Base-by-base conservation (phyloP, 2,113 vertebrate genomes). In the Entosphenus tridentatus region DNA sequence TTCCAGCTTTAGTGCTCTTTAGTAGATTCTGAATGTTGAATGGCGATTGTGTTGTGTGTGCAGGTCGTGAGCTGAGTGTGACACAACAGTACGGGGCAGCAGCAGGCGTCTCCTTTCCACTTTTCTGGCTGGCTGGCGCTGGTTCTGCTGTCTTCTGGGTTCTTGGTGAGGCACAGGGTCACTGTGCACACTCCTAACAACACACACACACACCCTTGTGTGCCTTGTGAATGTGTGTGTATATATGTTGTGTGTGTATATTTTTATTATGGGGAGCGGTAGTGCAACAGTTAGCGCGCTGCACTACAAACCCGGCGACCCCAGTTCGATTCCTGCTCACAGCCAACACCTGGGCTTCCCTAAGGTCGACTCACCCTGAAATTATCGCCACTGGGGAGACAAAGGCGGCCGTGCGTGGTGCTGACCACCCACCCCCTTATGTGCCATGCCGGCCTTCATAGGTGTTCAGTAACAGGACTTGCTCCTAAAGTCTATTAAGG, bases 81-180 rank as follows among this genome's bases (percentile, higher is more conserved):
- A 86, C 83, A 8, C 86, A 90, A 71, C 88, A 89, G 77, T 80
- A 87, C 56, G 79, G 84, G 14, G 76, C 90, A 72, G 86, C 87
- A 0, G 87, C 87, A 56, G 82, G 75, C 0, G 69, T 90, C 17
- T 87, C 87, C 69, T 83, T 92, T 10, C 87, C 87, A 1, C 86
- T 90, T 62, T 92, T 92, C 81, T 92, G 87, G 87, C 76, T 92
- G 72, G 88, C 88, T 0, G 88, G 88, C 2, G 88, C 88, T 1
- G 88, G 88, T 54, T 77, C 87, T 0, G 87, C 87, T 0, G 87
- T 90, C 69, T 92, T 92, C 78, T 92, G 88, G 88, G 80, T 92
- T 69, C 76, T 92, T 17, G 88, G 88, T 92, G 73, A 83, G 83
- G 18, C 10, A 39, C 39, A 39, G 39, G 39, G 39, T 39, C 39